Conservation (phyloP, 2,113 vertebrate species). For the Dendrocopos noguchii region DNA sequence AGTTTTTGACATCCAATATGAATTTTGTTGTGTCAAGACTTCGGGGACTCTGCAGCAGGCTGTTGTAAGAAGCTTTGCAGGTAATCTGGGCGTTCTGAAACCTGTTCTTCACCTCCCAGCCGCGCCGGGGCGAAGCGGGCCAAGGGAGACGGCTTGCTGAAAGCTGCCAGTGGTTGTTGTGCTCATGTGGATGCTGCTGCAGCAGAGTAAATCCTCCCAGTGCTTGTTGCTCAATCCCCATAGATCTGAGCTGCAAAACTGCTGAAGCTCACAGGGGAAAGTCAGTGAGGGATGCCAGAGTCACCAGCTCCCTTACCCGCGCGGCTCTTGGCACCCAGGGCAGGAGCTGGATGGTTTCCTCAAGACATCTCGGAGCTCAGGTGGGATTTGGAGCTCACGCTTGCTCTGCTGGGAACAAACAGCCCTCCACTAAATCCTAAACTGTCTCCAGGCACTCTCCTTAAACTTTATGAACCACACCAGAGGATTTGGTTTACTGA, state of each 20-base stretch:
- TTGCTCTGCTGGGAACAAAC: background rate
- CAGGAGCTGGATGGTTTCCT: fast-evolving
- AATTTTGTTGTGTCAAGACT: conserved; percentile 43
- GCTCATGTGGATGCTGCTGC: background rate
- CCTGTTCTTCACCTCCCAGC: conserved; percentile 25
- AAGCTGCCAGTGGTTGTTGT: background rate
- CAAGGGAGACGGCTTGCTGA: background rate
- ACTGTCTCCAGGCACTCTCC: fast-evolving
- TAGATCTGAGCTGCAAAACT: background rate
- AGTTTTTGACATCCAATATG: conserved; percentile 50
- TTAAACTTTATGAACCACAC: background rate
- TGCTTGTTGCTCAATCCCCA: background rate
- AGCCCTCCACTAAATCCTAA: background rate
- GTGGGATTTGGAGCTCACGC: background rate
- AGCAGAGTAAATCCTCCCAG: background rate
- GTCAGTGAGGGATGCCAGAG: background rate
- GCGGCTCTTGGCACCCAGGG: background rate
- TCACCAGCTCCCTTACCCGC: background rate
- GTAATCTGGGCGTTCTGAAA: conserved; percentile 49
- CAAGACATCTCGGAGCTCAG: background rate
- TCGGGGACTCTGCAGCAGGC: background rate
- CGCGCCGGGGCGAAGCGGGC: background rate
- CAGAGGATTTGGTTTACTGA: background rate
- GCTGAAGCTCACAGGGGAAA: background rate
- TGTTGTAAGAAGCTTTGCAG: conserved; percentile 56